Conservation (phyloP, 2,797 vertebrate genomes). For the Ctenosaura bakeri region DNA sequence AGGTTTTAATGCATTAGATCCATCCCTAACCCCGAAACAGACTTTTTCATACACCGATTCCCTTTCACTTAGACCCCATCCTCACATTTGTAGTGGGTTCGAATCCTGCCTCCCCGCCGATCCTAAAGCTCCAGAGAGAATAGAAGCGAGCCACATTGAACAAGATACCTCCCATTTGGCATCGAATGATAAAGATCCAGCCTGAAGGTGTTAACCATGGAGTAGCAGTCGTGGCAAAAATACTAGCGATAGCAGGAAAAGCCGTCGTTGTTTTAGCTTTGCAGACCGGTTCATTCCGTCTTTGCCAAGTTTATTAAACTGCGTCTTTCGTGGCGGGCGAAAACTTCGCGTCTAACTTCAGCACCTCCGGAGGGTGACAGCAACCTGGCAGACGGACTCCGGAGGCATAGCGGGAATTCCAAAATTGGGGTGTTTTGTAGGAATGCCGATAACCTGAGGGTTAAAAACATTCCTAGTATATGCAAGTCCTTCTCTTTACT, state of each 20-base stretch:
- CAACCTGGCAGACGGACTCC: background rate
- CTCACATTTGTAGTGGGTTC: background rate
- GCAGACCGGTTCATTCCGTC: slow-evolving; percentile 36
- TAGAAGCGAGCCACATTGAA: too few relatives aligned
- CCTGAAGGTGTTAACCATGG: background rate
- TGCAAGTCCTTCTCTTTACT: too few relatives aligned
- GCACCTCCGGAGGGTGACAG: background rate
- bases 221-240: too few relatives aligned
- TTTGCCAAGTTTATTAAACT: background rate
- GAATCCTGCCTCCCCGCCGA: background rate
- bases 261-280: too few relatives aligned
- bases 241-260: too few relatives aligned
- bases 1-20: too few relatives aligned
- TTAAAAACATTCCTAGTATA: background rate
- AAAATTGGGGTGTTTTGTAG: background rate
- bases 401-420: background rate
- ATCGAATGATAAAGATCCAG: background rate
- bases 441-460: too few relatives aligned
- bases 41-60: background rate
- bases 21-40: background rate
- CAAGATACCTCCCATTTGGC: too few relatives aligned
- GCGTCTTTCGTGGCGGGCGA: background rate
- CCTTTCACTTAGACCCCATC: fast-evolving
- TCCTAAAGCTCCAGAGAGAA: background rate
- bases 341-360: background rate